Percentiles rank a stretch among this genome's conserved stretches.
These are phyloP conservation scores for Chironomus riparius DNA, from an alignment of 2,888 invertebrate species.

Conservation along the genomic window DNA sequence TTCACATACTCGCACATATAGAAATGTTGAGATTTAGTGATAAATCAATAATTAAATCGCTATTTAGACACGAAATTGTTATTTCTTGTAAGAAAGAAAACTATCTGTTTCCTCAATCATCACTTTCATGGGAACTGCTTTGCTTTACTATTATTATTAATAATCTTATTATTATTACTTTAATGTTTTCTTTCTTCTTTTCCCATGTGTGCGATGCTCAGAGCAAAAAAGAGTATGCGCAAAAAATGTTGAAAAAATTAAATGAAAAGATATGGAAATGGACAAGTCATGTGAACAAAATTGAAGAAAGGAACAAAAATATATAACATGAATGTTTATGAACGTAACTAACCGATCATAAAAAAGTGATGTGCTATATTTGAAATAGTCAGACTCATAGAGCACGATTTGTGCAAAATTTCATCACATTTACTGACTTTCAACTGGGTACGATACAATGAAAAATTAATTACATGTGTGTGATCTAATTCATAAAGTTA, in stretches of 20 bases:
- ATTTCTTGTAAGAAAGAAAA: not conserved
- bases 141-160: not conserved
- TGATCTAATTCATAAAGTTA: no score
- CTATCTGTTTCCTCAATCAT: slow-evolving; percentile 13
- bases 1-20: not conserved
- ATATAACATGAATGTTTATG: no score
- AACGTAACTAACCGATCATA: not conserved
- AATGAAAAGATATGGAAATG: not conserved
- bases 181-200: not conserved
- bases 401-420: not conserved
- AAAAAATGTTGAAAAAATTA: not conserved
- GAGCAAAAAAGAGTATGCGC: not conserved
- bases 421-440: no score
- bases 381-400: not conserved
- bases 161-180: not conserved
- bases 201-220: not conserved
- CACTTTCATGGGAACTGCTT: slow-evolving; percentile 7
- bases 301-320: no score
- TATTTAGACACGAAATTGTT: slow-evolving; percentile 13
- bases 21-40: not conserved
- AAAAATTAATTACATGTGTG: no score
- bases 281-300: slow-evolving; percentile 4
- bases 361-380: not conserved
- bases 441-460: no score
- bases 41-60: slow-evolving; percentile 26